A percentile compares a stretch with the other conserved stretches of the same genome.
Conservation (phyloP, 2,797 vertebrate species). For the Scleropages formosus region DNA sequence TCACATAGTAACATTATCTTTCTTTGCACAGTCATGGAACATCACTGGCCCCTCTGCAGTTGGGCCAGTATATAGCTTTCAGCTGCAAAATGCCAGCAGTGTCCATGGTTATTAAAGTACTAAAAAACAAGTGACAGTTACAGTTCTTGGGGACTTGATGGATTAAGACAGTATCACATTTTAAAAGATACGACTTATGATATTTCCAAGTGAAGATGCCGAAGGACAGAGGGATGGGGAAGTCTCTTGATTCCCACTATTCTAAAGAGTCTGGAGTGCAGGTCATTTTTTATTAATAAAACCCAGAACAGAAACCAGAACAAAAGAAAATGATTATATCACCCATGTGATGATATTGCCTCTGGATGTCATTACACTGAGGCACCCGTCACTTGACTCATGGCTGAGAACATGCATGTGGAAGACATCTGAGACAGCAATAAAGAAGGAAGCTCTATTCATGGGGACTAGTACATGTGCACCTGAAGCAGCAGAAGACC, state of each 20-base stretch:
- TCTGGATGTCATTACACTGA: too few relatives aligned
- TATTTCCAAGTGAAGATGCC: slow-evolving; percentile 8
- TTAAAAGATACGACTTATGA: background rate
- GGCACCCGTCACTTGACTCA: too few relatives aligned
- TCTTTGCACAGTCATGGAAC: background rate
- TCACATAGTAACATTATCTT: too few relatives aligned
- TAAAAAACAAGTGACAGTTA: background rate
- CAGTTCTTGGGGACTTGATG: slow-evolving; percentile 1
- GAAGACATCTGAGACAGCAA: too few relatives aligned
- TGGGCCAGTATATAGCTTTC: background rate
- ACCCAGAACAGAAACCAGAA: too few relatives aligned
- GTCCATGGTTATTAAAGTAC: background rate
- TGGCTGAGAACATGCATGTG: too few relatives aligned
- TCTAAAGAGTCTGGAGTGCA: background rate
- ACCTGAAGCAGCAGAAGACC: too few relatives aligned
- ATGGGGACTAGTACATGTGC: too few relatives aligned
- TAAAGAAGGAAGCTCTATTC: too few relatives aligned
- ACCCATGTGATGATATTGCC: too few relatives aligned
- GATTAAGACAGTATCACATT: slow-evolving; percentile 2
- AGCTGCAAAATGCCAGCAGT: slow-evolving; percentile 13
- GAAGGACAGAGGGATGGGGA: background rate
- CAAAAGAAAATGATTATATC: too few relatives aligned
- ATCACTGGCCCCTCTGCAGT: background rate
- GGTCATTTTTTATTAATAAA: too few relatives aligned
- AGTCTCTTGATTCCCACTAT: background rate